Conservation (phyloP, 2,797 vertebrate genomes). For the Rhynchonycteris naso region DNA sequence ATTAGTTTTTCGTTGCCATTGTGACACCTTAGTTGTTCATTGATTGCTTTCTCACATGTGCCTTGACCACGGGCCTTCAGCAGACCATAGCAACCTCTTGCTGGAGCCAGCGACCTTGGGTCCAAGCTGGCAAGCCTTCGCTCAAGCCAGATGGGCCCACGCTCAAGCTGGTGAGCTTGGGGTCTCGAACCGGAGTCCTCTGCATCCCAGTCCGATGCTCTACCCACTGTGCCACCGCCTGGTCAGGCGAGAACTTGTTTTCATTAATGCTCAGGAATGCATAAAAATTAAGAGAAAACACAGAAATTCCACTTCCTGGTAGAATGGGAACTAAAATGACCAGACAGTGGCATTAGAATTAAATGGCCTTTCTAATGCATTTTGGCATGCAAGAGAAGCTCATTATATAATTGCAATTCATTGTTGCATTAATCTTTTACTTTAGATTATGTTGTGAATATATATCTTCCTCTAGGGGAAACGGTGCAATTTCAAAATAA, state of each 20-base stretch:
- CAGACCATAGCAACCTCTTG: too few species aligned
- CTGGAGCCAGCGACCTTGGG: too few species aligned
- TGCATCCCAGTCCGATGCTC: too few species aligned
- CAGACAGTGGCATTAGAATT: not conserved
- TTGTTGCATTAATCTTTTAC: constrained; percentile 37
- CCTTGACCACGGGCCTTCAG: too few species aligned
- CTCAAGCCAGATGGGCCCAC: too few species aligned
- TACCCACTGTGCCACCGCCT: too few species aligned
- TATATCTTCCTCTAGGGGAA: not conserved
- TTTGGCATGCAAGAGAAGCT: constrained; percentile 23
- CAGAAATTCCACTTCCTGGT: constrained; percentile 18
- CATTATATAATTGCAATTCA: not conserved
- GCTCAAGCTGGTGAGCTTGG: too few species aligned
- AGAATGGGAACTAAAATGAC: not conserved
- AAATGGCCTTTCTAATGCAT: constrained; percentile 6
- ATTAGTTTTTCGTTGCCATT: too few species aligned
- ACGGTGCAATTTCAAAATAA: not conserved
- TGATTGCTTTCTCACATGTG: too few species aligned
- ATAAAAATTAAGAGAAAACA: constrained; percentile 15
- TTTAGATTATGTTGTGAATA: constrained; percentile 46
- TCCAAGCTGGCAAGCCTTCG: too few species aligned
- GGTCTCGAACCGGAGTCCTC: too few species aligned
- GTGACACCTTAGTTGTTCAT: too few species aligned
- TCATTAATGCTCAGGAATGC: constrained; percentile 38
- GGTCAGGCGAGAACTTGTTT: constrained; percentile 14